Conservation (phyloP, 2,797 vertebrate species). For the Otus scops region DNA sequence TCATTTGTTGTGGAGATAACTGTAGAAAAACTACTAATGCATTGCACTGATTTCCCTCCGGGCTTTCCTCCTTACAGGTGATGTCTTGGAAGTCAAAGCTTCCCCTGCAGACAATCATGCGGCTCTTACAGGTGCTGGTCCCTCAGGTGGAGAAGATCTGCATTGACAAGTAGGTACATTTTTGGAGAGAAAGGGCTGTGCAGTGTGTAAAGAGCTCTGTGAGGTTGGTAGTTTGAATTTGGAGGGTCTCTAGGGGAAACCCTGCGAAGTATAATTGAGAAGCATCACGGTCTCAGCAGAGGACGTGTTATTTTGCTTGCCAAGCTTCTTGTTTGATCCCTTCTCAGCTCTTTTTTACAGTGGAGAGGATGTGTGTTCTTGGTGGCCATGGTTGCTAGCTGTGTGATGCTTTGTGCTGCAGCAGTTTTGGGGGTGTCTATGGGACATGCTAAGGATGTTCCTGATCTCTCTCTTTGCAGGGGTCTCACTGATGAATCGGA, state of each 20-base stretch:
- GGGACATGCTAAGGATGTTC: neutral
- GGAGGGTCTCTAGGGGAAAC: neutral
- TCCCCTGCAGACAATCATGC: conserved; percentile 97
- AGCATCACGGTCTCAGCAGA: neutral
- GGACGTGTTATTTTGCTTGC: neutral
- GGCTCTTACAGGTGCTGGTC: conserved; percentile 94
- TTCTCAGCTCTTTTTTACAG: neutral
- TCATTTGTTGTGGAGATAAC: neutral
- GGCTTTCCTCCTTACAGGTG: conserved; percentile 74
- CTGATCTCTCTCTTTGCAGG: conserved; percentile 69
- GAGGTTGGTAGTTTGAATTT: neutral
- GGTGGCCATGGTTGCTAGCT: rapidly evolving
- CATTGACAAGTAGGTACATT: conserved; percentile 90
- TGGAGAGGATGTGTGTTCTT: neutral
- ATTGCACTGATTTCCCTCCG: neutral
- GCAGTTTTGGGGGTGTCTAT: neutral
- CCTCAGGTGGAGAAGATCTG: conserved; percentile 99
- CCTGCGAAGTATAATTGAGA: neutral
- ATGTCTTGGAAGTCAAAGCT: conserved; percentile 96
- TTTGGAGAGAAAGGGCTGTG: neutral
- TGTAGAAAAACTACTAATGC: neutral
- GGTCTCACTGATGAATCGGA: conserved; percentile 97
- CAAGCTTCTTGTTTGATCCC: neutral
- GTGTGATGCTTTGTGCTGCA: neutral
- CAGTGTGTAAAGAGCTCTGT: neutral